Percentiles rank a stretch among this genome's conserved stretches.
These are phyloP conservation scores for Cottoperca gobio DNA, from an alignment of 2,797 vertebrate genomes.

Conservation along the genomic window DNA sequence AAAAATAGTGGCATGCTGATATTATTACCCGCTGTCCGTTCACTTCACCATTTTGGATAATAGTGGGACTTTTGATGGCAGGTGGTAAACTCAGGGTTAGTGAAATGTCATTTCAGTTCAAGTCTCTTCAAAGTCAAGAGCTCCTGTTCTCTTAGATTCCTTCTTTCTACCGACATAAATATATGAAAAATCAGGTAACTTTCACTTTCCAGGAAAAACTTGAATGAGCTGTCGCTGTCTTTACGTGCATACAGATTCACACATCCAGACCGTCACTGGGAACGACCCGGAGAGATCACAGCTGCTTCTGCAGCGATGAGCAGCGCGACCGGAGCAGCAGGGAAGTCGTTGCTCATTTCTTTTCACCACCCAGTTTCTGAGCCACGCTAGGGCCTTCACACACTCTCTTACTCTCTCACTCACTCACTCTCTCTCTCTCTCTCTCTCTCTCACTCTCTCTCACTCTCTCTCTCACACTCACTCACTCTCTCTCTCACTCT, in stretches of 20 bases:
- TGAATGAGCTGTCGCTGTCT: constrained; percentile 11
- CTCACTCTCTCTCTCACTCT: no score
- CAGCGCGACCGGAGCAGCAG: constrained; percentile 26
- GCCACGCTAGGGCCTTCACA: constrained; percentile 4
- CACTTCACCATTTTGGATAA: not conserved
- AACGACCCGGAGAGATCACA: constrained; percentile 42
- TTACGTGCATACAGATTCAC: constrained; percentile 18
- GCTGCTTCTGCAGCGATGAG: constrained; percentile 39
- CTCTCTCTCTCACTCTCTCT: no score
- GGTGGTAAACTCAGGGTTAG: constrained; percentile 8
- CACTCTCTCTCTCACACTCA: no score
- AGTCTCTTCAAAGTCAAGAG: constrained; percentile 1
- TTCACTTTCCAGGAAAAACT: not conserved
- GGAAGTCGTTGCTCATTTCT: constrained; percentile 49
- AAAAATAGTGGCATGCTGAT: constrained; percentile 4
- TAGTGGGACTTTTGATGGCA: constrained; percentile 16
- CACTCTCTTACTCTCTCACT: not conserved
- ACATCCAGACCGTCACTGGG: constrained; percentile 8
- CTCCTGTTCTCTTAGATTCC: not conserved
- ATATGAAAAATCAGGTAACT: not conserved
- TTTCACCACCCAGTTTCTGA: constrained; percentile 37
- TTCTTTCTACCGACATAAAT: not conserved
- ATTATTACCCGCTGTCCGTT: constrained; percentile 19
- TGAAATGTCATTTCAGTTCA: constrained; percentile 7
- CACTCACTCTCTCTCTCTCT: no score